A percentile compares a stretch with the other conserved stretches of the same genome.
Conservation (phyloP, 2,113 vertebrate genomes). For the Uropsilus gracilis region DNA sequence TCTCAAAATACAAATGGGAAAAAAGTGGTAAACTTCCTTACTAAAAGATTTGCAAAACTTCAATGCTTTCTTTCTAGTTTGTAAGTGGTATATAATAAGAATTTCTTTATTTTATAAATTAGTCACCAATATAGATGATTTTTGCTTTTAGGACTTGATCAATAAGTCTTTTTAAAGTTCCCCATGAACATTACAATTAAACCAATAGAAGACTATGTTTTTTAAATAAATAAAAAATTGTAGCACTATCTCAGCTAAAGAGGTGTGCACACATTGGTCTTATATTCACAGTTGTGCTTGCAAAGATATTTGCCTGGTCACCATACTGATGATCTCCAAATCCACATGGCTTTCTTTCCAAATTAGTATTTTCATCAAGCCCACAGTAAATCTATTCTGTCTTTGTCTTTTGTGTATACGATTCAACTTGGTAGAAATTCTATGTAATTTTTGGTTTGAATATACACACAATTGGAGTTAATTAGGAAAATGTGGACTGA, state of each 20-base stretch:
- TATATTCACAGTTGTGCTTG: not conserved
- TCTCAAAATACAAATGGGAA: not conserved
- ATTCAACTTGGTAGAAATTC: not conserved
- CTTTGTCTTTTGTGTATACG: not conserved
- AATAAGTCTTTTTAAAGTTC: slow-evolving; percentile 6
- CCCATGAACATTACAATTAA: not conserved
- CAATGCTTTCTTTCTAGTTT: slow-evolving; percentile 1
- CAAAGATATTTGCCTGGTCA: not conserved
- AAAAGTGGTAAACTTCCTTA: not conserved
- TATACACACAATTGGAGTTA: not conserved
- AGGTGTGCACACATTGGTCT: not conserved
- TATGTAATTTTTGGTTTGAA: not conserved
- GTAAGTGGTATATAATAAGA: not conserved
- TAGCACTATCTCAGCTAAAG: not conserved
- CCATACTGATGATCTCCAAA: not conserved
- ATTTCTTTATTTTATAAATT: slow-evolving; percentile 24
- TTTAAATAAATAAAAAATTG: not conserved
- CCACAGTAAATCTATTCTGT: not conserved
- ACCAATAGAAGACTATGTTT: not conserved
- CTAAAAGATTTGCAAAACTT: not conserved
- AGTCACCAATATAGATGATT: not conserved
- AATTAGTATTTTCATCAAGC: not conserved
- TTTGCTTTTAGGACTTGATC: not conserved
- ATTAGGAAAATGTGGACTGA: not conserved
- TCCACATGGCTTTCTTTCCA: not conserved